phyloP scores from a whole-genome alignment of 2,113 vertebrate species.

The Scomber japonicus region DNA sequence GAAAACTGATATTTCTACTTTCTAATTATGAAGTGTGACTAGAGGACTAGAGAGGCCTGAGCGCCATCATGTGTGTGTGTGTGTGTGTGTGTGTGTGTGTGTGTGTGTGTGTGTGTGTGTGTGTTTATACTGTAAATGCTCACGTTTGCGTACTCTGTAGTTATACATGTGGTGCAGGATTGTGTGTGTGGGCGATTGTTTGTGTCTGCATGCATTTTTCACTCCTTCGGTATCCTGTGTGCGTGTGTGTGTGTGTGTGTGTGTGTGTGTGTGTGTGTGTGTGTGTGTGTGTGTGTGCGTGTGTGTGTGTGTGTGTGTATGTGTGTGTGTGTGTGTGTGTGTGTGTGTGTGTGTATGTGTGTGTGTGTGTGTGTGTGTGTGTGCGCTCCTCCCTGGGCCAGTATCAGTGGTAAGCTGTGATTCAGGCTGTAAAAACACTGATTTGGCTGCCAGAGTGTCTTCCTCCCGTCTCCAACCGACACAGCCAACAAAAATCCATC shows the following conservation, averaged over 20 bases:
- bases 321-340: too few species aligned
- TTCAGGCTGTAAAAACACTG: constrained; percentile 78
- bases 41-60: too few species aligned
- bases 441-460: constrained; percentile 69
- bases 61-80: too few species aligned
- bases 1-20: too few species aligned
- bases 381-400: constrained; percentile 48
- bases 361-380: constrained; percentile 35
- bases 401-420: constrained; percentile 73
- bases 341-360: too few species aligned
- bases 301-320: too few species aligned
- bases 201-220: neutral
- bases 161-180: neutral
- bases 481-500: constrained; percentile 54
- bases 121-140: neutral
- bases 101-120: neutral
- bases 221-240: constrained; percentile 7
- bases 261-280: constrained; percentile 29
- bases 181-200: neutral
- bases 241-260: constrained; percentile 28
- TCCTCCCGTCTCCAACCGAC: constrained; percentile 60
- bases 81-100: too few species aligned
- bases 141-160: neutral
- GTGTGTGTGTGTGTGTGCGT: constrained; percentile 26
- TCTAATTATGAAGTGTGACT: too few species aligned